phyloP scores from a whole-genome alignment of 2,113 vertebrate species.

The Vombatus ursinus region DNA sequence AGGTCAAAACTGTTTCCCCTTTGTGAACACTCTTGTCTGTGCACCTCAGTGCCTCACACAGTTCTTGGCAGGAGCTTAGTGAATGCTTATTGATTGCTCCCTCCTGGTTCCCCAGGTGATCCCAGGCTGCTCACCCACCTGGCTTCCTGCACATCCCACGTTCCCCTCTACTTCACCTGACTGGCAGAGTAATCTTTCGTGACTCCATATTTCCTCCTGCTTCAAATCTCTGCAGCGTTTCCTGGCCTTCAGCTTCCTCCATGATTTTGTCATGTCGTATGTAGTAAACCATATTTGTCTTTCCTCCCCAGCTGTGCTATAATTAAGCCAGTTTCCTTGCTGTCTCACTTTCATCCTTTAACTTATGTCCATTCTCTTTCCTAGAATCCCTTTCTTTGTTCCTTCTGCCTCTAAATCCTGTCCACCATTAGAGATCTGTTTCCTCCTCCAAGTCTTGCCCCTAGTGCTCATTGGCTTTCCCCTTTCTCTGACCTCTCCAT shows the following conservation, averaged over 20 bases:
- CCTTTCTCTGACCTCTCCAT: background rate
- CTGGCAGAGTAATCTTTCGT: background rate
- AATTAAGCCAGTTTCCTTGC: background rate
- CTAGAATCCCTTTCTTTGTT: conserved; percentile 17
- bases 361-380: background rate
- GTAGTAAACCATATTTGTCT: too few species aligned
- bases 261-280: background rate
- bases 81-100: background rate
- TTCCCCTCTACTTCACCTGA: background rate
- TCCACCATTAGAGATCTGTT: conserved; percentile 5
- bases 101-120: background rate
- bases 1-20: background rate
- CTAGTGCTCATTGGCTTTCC: background rate
- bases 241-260: background rate
- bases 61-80: background rate
- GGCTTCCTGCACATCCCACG: background rate
- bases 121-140: background rate
- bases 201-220: background rate
- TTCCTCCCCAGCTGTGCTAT: background rate
- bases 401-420: conserved; percentile 34
- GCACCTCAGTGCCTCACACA: background rate
- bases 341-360: background rate
- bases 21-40: too few species aligned
- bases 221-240: background rate
- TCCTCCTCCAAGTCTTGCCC: background rate